Evolutionary conservation across 2,113 vertebrate genomes (phyloP).

Genomic region (Bambusicola thoracicus): DNA sequence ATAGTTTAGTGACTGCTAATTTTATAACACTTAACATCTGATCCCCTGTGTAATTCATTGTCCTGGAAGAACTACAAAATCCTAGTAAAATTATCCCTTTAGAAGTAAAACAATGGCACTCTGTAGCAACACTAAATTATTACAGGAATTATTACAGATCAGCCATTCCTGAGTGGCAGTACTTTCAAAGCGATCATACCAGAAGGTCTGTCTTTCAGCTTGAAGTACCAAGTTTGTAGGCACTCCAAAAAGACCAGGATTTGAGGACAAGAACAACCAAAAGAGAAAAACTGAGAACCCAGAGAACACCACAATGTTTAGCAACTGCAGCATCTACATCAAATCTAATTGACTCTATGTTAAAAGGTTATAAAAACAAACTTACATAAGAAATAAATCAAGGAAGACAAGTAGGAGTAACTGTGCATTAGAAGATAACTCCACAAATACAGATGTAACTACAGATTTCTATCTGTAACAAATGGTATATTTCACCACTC

Average conservation of each 20-base stretch:
- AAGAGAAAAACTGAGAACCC: background rate
- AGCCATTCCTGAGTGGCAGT: background rate
- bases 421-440: background rate
- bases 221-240: background rate
- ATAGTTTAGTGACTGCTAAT: constrained; percentile 24
- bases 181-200: background rate
- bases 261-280: background rate
- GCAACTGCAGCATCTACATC: background rate
- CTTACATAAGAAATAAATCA: background rate
- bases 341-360: background rate
- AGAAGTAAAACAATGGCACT: background rate
- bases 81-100: constrained; percentile 29
- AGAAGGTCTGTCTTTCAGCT: background rate
- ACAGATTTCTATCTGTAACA: background rate
- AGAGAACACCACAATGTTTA: background rate
- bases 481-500: background rate
- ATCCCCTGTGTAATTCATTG: constrained; percentile 23
- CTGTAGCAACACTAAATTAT: background rate
- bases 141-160: background rate
- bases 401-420: background rate
- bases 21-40: background rate
- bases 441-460: background rate
- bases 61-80: constrained; percentile 40
- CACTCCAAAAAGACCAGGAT: background rate
- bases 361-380: constrained; percentile 30